Evolutionary conservation across 2,888 invertebrate species (phyloP).

Genomic region (Nematopogon swammerdamellus): DNA sequence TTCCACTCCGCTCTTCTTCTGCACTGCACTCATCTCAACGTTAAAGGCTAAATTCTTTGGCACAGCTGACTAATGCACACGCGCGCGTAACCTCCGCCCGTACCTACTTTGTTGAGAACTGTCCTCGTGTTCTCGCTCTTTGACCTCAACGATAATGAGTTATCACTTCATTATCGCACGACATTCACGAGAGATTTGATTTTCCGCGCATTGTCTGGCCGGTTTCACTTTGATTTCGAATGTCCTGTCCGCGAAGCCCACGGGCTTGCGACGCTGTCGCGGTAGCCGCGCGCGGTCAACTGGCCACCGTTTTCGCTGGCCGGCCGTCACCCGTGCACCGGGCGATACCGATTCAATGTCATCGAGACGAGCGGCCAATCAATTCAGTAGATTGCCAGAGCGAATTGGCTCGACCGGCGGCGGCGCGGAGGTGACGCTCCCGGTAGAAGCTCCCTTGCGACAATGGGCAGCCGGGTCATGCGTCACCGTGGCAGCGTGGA

Average conservation of each 20-base stretch:
- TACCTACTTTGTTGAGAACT: too few species aligned
- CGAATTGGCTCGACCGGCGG: not conserved
- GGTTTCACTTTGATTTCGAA: too few species aligned
- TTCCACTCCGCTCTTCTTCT: conserved; percentile 21
- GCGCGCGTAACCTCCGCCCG: conserved; percentile 8
- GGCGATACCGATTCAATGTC: conserved; percentile 36
- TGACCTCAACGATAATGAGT: too few species aligned
- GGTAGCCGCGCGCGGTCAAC: conserved; percentile 40
- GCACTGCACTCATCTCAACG: conserved; percentile 18
- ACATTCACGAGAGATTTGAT: too few species aligned
- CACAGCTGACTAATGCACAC: conserved; percentile 17
- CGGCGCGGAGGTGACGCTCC: too few species aligned
- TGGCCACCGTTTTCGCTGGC: conserved; percentile 29
- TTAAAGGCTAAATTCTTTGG: conserved; percentile 17
- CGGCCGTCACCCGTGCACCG: conserved; percentile 22
- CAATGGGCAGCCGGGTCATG: not conserved
- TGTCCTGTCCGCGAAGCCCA: too few species aligned
- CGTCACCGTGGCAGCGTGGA: not conserved
- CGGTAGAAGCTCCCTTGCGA: not conserved
- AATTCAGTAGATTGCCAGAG: conserved; percentile 24
- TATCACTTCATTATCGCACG: too few species aligned
- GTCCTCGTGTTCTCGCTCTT: too few species aligned
- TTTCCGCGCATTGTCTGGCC: too few species aligned
- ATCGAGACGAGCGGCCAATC: conserved; percentile 46
- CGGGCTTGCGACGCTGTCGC: conserved; percentile 21